A percentile compares a stretch with the other conserved stretches of the same genome.
These are phyloP conservation scores for Aegithalos caudatus DNA, from an alignment of 2,113 vertebrate genomes.

Conservation along the genomic window DNA sequence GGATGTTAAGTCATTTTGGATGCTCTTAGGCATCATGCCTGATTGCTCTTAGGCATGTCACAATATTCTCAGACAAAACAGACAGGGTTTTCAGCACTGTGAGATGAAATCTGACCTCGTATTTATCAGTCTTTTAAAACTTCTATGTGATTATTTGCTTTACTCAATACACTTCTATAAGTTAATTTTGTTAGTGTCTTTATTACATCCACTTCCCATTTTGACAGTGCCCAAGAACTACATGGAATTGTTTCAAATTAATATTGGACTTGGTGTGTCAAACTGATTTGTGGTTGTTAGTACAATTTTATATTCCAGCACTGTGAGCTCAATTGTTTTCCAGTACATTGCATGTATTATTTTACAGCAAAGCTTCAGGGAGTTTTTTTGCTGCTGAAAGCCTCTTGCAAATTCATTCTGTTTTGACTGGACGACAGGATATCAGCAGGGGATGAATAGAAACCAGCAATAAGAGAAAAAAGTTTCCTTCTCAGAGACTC, in stretches of 20 bases:
- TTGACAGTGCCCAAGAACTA: not conserved
- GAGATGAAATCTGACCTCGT: not conserved
- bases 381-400: not conserved
- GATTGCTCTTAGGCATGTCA: not conserved
- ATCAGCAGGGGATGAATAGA: conserved; percentile 43
- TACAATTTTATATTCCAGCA: not conserved
- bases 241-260: not conserved
- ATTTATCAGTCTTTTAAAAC: not conserved
- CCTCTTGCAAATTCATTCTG: not conserved
- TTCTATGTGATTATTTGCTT: not conserved
- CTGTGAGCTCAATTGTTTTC: not conserved
- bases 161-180: not conserved
- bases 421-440: conserved; percentile 3
- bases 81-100: not conserved
- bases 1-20: not conserved
- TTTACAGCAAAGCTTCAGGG: conserved; percentile 12
- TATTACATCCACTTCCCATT: not conserved
- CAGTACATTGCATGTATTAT: not conserved
- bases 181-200: not conserved
- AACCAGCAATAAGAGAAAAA: conserved; percentile 10
- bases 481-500: not conserved
- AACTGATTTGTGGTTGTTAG: not conserved
- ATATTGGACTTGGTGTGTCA: not conserved
- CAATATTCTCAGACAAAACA: not conserved
- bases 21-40: not conserved